A percentile compares a stretch with the other conserved stretches of the same genome.
Evolutionary conservation across 2,888 invertebrate genomes (phyloP).

Genomic region (Rhagonycha lutea): DNA sequence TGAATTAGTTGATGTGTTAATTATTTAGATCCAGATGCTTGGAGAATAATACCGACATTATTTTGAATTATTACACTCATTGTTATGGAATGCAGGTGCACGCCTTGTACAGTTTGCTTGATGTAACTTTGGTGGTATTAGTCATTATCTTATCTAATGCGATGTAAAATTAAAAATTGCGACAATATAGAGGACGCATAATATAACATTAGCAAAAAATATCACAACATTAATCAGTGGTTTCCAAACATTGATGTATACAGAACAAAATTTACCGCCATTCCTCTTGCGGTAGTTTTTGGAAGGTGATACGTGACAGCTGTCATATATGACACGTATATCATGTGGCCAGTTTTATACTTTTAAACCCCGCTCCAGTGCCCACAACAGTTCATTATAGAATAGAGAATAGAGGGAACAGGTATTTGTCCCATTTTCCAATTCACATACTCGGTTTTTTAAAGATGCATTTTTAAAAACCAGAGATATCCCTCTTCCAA

Average conservation of each 20-base stretch:
- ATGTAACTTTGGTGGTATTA: not conserved
- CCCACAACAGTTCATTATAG: too few species aligned
- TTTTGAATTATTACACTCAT: not conserved
- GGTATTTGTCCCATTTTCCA: too few species aligned
- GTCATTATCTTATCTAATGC: constrained; percentile 3
- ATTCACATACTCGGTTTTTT: too few species aligned
- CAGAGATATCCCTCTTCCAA: too few species aligned
- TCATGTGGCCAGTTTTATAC: too few species aligned
- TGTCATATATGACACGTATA: too few species aligned
- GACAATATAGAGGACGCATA: not conserved
- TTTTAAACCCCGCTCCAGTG: too few species aligned
- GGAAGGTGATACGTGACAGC: too few species aligned
- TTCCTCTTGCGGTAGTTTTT: too few species aligned
- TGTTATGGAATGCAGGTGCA: constrained; percentile 3
- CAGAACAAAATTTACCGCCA: too few species aligned
- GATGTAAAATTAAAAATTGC: not conserved
- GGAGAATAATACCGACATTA: not conserved
- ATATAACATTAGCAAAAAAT: not conserved
- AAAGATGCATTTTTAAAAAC: too few species aligned
- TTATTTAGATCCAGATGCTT: not conserved
- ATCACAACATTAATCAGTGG: not conserved
- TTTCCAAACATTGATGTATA: not conserved
- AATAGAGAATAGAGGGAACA: too few species aligned
- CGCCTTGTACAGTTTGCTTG: constrained; percentile 1
- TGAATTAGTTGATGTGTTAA: not conserved